Conservation (phyloP, 2,113 vertebrate species). For the Lepisosteus osseus region DNA sequence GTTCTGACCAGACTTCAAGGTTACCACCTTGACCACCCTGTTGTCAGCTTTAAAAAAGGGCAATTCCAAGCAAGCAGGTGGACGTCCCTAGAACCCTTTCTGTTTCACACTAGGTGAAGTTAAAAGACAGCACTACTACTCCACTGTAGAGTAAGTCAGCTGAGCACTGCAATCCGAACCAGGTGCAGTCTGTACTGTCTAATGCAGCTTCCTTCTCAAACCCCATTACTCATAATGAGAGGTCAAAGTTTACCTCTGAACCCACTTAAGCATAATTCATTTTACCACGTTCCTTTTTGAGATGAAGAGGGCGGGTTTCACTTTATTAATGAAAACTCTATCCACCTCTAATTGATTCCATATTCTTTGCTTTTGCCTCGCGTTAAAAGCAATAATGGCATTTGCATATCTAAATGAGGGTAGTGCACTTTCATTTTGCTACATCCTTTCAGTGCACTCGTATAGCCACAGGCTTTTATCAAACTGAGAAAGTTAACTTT, state of each 20-base stretch:
- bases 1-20: no score
- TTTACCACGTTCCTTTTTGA: not conserved
- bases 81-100: no score
- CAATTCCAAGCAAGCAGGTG: no score
- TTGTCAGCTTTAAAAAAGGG: no score
- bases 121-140: no score
- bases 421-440: not conserved
- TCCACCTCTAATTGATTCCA: not conserved
- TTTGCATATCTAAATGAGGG: constrained; percentile 9
- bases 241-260: not conserved
- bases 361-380: not conserved
- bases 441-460: not conserved
- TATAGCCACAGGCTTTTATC: not conserved
- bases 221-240: not conserved
- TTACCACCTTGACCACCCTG: no score
- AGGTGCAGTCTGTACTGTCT: not conserved
- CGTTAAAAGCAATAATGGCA: not conserved
- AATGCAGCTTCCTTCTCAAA: not conserved
- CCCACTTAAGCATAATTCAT: not conserved
- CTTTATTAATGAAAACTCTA: constrained; percentile 1
- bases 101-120: no score
- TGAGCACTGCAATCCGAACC: no score
- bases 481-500: not conserved
- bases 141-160: no score
- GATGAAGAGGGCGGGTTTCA: not conserved